Percentiles rank a stretch among this genome's conserved stretches.
phyloP scores from a whole-genome alignment of 2,113 vertebrate genomes.

The Centrocercus urophasianus region DNA sequence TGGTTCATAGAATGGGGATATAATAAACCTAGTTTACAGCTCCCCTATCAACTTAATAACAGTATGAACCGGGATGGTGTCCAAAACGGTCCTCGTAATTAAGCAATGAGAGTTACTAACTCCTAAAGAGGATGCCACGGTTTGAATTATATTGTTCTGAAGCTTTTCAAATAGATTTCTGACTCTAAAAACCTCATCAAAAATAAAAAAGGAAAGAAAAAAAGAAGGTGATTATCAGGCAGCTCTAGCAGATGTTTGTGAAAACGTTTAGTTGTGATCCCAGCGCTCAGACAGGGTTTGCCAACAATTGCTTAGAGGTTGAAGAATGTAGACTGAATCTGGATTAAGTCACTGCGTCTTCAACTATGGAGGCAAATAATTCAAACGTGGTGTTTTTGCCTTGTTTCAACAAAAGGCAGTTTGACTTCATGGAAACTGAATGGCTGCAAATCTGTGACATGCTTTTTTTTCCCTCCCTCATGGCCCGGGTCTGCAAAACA shows the following conservation, averaged over 20 bases:
- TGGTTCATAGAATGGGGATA: not conserved
- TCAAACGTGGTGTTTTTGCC: not conserved
- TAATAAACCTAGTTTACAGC: slow-evolving; percentile 37
- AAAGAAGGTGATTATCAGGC: not conserved
- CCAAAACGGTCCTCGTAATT: slow-evolving; percentile 15
- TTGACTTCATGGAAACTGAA: slow-evolving; percentile 10
- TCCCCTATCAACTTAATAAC: slow-evolving; percentile 26
- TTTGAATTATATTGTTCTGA: not conserved
- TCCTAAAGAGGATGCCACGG: not conserved
- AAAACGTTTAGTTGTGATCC: not conserved
- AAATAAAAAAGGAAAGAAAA: too few species aligned
- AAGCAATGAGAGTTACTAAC: not conserved
- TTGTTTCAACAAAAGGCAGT: slow-evolving; percentile 29
- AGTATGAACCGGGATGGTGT: not conserved
- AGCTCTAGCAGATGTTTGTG: slow-evolving; percentile 22
- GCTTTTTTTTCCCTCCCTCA: not conserved
- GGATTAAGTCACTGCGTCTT: slow-evolving; percentile 52
- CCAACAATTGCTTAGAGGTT: slow-evolving; percentile 50
- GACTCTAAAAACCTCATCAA: not conserved
- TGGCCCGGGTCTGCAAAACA: not conserved
- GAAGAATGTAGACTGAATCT: slow-evolving; percentile 69
- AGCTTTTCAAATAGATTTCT: slow-evolving; percentile 31
- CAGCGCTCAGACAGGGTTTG: slow-evolving; percentile 1
- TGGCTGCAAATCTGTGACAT: not conserved
- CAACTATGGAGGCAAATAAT: slow-evolving; percentile 32